Conservation (phyloP, 1,140 invertebrate species). For the Schlechtendalia chinensis region DNA sequence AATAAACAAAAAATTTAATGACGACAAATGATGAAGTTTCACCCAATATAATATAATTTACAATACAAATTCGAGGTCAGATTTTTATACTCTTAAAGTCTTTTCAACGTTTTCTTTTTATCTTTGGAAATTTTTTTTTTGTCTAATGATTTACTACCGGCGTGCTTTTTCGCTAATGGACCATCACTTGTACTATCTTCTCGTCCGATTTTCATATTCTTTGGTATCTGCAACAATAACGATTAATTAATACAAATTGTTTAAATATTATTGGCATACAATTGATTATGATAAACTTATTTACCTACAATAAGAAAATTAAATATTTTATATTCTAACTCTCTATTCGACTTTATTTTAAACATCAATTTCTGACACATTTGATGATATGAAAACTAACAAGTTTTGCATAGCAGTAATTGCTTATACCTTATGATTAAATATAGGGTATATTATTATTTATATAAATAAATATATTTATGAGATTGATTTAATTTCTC, state of each 20-base stretch:
- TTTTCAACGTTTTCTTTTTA: constrained; percentile 82
- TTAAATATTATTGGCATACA: no score
- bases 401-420: no score
- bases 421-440: no score
- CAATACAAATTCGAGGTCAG: constrained; percentile 13
- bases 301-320: no score
- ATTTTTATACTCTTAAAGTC: constrained; percentile 59
- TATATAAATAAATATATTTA: no score
- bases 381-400: no score
- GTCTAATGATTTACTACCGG: constrained; percentile 77
- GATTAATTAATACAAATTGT: not conserved
- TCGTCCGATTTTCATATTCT: constrained; percentile 45
- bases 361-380: no score
- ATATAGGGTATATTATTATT: no score
- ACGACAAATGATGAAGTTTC: constrained; percentile 10
- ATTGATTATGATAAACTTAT: no score
- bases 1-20: constrained; percentile 24
- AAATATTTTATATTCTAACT: no score
- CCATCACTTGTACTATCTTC: constrained; percentile 59
- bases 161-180: constrained; percentile 79
- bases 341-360: no score
- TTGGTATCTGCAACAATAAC: constrained; percentile 39
- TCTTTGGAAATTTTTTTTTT: constrained; percentile 78
- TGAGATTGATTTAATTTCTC: no score
- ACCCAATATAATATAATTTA: constrained; percentile 37